Conservation (phyloP, 2,888 invertebrate species). For the Apodemia duryi region DNA sequence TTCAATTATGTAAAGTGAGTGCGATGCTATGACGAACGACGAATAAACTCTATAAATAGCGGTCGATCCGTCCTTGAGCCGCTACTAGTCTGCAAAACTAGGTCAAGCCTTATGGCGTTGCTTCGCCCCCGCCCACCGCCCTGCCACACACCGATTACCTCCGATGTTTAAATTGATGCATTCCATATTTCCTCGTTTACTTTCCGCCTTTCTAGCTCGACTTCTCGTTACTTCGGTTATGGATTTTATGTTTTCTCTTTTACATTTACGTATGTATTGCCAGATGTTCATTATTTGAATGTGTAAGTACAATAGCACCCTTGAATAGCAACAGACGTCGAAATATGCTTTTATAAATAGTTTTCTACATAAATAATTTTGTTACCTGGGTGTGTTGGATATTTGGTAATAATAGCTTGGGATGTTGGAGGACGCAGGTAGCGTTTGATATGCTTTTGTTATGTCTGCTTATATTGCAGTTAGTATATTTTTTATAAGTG, state of each 20-base stretch:
- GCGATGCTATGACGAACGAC: conserved; percentile 63
- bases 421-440: conserved; percentile 55
- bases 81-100: conserved; percentile 66
- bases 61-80: conserved; percentile 76
- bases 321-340: conserved; percentile 38
- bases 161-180: conserved; percentile 34
- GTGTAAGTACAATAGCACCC: not conserved
- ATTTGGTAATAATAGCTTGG: conserved; percentile 45
- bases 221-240: not conserved
- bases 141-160: conserved; percentile 41
- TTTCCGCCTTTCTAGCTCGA: conserved; percentile 32
- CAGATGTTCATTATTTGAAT: conserved; percentile 42
- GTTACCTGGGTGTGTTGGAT: conserved; percentile 55
- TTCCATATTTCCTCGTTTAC: conserved; percentile 43
- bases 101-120: conserved; percentile 62
- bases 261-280: conserved; percentile 1
- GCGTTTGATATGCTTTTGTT: conserved; percentile 24
- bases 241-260: not conserved
- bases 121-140: conserved; percentile 45
- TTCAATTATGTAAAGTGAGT: conserved; percentile 71
- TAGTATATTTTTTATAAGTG: not conserved
- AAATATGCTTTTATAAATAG: conserved; percentile 45
- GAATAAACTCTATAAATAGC: conserved; percentile 75
- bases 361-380: conserved; percentile 42
- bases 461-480: not conserved